These are phyloP conservation scores for western clawed frog (Xenopus tropicalis) DNA, from an alignment of 2,113 vertebrate species.

Conservation along the genomic window DNA sequence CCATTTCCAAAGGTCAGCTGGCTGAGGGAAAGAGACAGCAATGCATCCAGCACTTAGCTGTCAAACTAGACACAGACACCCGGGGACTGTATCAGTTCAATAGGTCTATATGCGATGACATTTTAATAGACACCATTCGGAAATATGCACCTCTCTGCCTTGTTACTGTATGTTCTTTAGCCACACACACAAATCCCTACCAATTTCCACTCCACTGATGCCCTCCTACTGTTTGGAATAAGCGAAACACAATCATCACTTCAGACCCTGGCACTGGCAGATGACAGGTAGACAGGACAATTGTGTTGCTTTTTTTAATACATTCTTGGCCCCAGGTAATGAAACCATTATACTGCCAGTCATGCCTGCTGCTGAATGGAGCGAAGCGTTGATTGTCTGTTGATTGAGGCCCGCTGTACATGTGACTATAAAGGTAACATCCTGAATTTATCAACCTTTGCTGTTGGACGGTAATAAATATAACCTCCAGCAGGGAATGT, in stretches of 20 bases:
- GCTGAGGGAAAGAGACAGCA: not conserved
- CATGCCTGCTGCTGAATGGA: not conserved
- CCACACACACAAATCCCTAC: not conserved
- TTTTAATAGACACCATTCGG: not conserved
- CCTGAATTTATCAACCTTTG: not conserved
- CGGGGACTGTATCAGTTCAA: slow-evolving; percentile 6
- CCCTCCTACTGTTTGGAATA: not conserved
- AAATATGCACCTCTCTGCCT: slow-evolving; percentile 4
- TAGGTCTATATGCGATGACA: not conserved
- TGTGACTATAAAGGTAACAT: not conserved
- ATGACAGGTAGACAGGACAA: slow-evolving; percentile 22
- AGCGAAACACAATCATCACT: slow-evolving; percentile 13
- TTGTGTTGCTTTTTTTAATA: slow-evolving; percentile 16
- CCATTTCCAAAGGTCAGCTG: not conserved
- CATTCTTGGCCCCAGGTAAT: slow-evolving; percentile 10
- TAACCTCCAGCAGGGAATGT: not conserved
- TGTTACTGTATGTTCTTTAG: not conserved
- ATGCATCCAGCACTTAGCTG: slow-evolving; percentile 1
- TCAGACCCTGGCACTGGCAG: slow-evolving; percentile 11
- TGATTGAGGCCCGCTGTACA: not conserved
- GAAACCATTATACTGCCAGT: slow-evolving; percentile 12
- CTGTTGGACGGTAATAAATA: not conserved
- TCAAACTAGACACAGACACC: not conserved
- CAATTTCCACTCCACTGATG: not conserved
- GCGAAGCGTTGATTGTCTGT: not conserved